Conservation (phyloP, 2,113 vertebrate genomes). For the Ellobius talpinus region DNA sequence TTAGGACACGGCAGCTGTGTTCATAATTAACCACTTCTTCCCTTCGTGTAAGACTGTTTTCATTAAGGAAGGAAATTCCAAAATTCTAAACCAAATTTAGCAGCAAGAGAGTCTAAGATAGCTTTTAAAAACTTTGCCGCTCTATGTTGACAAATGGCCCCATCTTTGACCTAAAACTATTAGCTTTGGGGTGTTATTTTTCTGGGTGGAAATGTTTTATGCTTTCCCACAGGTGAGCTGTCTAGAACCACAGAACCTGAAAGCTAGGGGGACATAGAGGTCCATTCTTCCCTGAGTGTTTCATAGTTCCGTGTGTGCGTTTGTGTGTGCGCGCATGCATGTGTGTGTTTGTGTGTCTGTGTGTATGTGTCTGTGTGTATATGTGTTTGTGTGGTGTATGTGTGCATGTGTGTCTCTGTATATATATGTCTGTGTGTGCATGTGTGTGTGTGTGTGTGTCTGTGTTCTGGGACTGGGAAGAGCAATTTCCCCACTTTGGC, state of each 20-base stretch:
- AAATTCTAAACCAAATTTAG: slow-evolving; percentile 48
- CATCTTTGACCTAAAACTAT: neutral
- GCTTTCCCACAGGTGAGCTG: neutral
- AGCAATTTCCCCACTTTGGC: neutral
- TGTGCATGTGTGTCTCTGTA: neutral
- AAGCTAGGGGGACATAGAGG: neutral
- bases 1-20: slow-evolving; percentile 61
- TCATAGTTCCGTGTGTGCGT: neutral
- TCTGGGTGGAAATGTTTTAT: neutral
- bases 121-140: neutral
- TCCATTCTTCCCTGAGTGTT: neutral
- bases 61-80: slow-evolving; percentile 41
- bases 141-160: neutral
- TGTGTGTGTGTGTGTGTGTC: neutral
- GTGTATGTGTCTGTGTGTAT: rapidly evolving
- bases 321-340: neutral
- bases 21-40: slow-evolving; percentile 55
- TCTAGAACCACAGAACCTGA: neutral
- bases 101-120: neutral
- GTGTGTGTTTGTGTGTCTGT: rapidly evolving
- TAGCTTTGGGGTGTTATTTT: neutral
- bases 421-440: neutral
- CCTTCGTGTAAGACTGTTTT: slow-evolving; percentile 43
- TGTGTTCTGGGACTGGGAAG: too few species aligned
- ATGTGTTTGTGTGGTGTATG: too few species aligned